Evolutionary conservation across 2,113 vertebrate genomes (phyloP), one percentile per base, ranked within the genome.

Genomic region (Nesogale talazaci): DNA sequence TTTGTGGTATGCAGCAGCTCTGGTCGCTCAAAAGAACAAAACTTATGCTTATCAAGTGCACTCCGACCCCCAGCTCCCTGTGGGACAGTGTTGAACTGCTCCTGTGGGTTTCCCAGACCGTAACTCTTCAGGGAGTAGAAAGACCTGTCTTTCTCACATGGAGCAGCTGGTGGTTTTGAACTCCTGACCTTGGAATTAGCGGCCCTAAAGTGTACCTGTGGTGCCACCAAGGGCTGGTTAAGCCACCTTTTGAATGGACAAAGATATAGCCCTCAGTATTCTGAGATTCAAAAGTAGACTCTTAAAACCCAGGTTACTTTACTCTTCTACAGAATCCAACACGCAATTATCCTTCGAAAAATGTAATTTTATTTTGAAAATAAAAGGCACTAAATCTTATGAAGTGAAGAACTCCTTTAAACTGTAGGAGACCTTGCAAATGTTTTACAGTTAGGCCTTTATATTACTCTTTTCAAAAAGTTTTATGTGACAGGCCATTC

Each of bases 311-410:
- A 67, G 25, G 65, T 65, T 88, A n/a, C 34, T 17, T 65, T 88
- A 34, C 34, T 17, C 42, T 92, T 92, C 70, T 76, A 56, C 61
- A 46, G 17, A 93, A 65, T 85, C 14, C 42, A 78, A n/a, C 52
- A 78, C 52, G 17, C 78, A 56, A 12, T 34, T 81, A 92, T 86
- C 59, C 59, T 61, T n/a, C 89, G 57, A 69, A 83, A 91, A 70
- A 36, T 17, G 70, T 79, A 81, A 88, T 27, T 83, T 91, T 59
- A 74, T 56, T 65, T 92, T 89, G 75, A 80, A 95, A 93, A 61
- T n/a, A 67, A 40, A 52, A 52, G 10, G 46, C 46, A 52, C 46
- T 52, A 10, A 5, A 80, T 83, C 31, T 34, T 89, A 76, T 34
- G 57, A 36, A 86, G 86, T 80, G 83, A 69, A 93, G 6, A 4